Conservation (phyloP, 2,888 invertebrate genomes). For the Brenthis daphne region DNA sequence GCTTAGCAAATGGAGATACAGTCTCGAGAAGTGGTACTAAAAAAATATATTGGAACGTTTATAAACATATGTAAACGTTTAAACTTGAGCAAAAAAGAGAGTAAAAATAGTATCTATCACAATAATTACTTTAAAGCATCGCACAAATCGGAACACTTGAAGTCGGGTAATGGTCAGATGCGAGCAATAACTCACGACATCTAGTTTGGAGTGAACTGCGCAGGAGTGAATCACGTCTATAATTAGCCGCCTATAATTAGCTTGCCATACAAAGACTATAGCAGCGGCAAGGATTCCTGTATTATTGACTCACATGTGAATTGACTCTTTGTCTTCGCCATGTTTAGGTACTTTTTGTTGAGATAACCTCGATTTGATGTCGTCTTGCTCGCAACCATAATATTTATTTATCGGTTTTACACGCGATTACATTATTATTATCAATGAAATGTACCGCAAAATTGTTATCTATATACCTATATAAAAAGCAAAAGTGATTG, state of each 20-base stretch:
- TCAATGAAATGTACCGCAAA: background rate
- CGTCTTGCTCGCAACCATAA: background rate
- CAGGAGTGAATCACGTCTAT: constrained; percentile 69
- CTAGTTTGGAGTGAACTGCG: constrained; percentile 52
- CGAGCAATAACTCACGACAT: constrained; percentile 53
- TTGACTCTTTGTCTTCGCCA: constrained; percentile 55
- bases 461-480: background rate
- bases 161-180: constrained; percentile 35
- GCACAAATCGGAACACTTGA: constrained; percentile 12
- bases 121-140: constrained; percentile 10
- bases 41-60: no score
- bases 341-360: constrained; percentile 22
- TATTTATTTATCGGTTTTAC: background rate
- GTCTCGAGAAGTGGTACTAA: no score
- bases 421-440: background rate
- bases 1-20: no score
- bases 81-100: background rate
- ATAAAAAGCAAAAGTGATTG: no score
- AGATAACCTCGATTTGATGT: constrained; percentile 27
- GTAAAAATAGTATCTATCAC: background rate
- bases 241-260: constrained; percentile 69
- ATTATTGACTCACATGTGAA: constrained; percentile 56
- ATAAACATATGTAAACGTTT: no score
- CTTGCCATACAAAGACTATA: constrained; percentile 64
- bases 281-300: constrained; percentile 51